Percentiles rank a stretch among this genome's conserved stretches.
phyloP scores from a whole-genome alignment of 2,888 invertebrate species.

The Leuctra nigra region DNA sequence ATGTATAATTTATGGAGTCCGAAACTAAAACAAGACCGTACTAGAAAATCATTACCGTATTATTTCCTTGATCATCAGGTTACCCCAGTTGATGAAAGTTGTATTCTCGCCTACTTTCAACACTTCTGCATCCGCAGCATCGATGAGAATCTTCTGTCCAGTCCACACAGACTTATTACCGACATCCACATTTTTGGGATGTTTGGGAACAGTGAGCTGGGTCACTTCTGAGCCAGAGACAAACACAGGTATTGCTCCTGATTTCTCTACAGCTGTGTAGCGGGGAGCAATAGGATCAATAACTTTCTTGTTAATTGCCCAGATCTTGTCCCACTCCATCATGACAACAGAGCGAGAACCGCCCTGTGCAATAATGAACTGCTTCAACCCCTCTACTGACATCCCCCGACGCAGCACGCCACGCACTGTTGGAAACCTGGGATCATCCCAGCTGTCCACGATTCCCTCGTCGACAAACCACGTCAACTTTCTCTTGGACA shows the following conservation, averaged over 20 bases:
- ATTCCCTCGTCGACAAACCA: conserved; percentile 94
- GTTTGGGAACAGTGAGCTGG: conserved; percentile 62
- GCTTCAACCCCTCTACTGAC: conserved; percentile 73
- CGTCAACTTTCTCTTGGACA: conserved; percentile 94
- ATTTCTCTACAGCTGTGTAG: conserved; percentile 73
- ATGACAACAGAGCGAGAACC: conserved; percentile 95
- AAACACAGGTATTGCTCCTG: conserved; percentile 56
- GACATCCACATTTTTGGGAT: conserved; percentile 84
- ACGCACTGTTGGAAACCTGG: conserved; percentile 95
- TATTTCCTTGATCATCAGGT: conserved; percentile 78
- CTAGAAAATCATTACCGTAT: conserved; percentile 46
- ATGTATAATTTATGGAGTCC: too few relatives aligned
- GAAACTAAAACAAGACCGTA: too few relatives aligned
- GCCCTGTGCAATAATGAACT: conserved; percentile 14
- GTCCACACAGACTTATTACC: conserved; percentile 81
- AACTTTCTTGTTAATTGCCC: conserved; percentile 98
- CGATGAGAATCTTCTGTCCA: conserved; percentile 72
- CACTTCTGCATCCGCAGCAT: conserved; percentile 77
- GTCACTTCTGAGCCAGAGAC: conserved; percentile 57
- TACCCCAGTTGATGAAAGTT: conserved; percentile 98
- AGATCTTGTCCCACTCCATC: conserved; percentile 99
- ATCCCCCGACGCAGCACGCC: conserved; percentile 93
- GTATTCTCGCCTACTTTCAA: conserved; percentile 86
- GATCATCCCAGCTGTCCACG: conserved; percentile 99
- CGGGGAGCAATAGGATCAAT: conserved; percentile 95